These are phyloP conservation scores for Heterodera carotae DNA, from an alignment of 1,140 invertebrate genomes.

Conservation along the genomic window DNA sequence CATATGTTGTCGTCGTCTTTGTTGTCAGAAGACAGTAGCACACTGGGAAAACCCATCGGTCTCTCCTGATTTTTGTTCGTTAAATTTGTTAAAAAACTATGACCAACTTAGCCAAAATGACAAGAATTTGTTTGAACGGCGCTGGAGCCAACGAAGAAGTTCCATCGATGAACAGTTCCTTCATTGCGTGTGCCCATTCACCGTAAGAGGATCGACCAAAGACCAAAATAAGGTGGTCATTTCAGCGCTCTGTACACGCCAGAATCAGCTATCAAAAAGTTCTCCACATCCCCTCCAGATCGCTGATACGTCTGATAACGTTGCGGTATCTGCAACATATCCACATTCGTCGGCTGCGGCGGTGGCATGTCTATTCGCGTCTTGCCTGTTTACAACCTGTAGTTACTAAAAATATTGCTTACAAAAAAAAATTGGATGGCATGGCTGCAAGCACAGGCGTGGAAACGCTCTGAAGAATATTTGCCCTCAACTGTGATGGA, in stretches of 20 bases:
- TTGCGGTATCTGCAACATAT: too few species aligned
- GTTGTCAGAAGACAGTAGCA: conserved; percentile 2
- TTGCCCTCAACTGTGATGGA: not conserved
- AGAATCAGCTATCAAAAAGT: too few species aligned
- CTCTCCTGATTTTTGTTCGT: not conserved
- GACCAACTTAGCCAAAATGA: not conserved
- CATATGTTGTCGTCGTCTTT: conserved; percentile 6
- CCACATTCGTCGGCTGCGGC: too few species aligned
- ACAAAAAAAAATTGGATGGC: not conserved
- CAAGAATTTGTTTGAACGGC: not conserved
- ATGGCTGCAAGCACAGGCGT: not conserved
- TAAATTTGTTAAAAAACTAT: not conserved
- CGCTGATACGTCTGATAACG: too few species aligned
- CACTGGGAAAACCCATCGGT: not conserved
- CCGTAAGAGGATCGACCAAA: not conserved
- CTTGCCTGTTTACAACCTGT: not conserved
- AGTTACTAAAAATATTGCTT: not conserved
- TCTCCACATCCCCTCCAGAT: too few species aligned
- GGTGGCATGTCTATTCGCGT: not conserved
- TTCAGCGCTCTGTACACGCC: too few species aligned
- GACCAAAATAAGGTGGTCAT: too few species aligned
- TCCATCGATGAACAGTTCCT: not conserved
- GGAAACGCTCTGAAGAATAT: not conserved
- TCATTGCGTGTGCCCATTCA: not conserved
- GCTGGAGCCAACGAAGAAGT: not conserved